These are phyloP conservation scores for Neodiprion virginianus DNA, from an alignment of 1,140 invertebrate genomes.

Conservation along the genomic window DNA sequence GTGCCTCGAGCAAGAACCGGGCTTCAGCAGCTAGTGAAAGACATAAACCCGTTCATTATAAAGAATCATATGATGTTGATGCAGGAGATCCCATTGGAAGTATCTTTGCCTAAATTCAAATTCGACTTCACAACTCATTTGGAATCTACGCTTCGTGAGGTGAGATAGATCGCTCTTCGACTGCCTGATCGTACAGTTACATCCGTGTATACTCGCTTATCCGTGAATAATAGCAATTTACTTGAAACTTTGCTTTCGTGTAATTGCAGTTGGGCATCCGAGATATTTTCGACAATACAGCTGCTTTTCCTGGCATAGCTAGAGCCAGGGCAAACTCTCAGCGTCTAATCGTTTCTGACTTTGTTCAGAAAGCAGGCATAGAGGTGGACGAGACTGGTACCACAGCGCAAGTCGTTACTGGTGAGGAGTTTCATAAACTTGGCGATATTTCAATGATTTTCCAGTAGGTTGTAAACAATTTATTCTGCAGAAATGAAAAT, in stretches of 20 bases:
- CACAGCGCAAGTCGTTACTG: constrained; percentile 77
- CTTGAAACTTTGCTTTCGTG: constrained; percentile 16
- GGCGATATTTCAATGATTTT: constrained; percentile 12
- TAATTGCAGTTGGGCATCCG: constrained; percentile 70
- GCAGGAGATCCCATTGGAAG: constrained; percentile 65
- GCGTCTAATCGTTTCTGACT: constrained; percentile 71
- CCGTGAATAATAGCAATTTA: no score
- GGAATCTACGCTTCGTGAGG: constrained; percentile 68
- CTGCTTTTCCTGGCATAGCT: constrained; percentile 71
- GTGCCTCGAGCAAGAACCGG: constrained; percentile 71
- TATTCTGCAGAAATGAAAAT: constrained; percentile 17
- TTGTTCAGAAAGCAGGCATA: constrained; percentile 83
- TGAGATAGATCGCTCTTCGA: constrained; percentile 45
- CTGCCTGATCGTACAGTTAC: no score
- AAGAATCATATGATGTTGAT: constrained; percentile 66
- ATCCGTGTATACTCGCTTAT: no score
- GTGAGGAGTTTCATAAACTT: constrained; percentile 51
- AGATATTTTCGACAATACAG: constrained; percentile 73
- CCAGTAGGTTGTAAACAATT: not conserved
- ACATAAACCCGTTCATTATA: constrained; percentile 64
- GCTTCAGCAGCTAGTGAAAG: constrained; percentile 64
- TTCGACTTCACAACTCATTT: constrained; percentile 73
- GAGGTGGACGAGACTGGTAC: constrained; percentile 86
- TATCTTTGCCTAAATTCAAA: constrained; percentile 79
- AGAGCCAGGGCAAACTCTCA: constrained; percentile 58